Base-by-base conservation (phyloP, 2,888 invertebrate species). In the Parasteatoda lunata region DNA sequence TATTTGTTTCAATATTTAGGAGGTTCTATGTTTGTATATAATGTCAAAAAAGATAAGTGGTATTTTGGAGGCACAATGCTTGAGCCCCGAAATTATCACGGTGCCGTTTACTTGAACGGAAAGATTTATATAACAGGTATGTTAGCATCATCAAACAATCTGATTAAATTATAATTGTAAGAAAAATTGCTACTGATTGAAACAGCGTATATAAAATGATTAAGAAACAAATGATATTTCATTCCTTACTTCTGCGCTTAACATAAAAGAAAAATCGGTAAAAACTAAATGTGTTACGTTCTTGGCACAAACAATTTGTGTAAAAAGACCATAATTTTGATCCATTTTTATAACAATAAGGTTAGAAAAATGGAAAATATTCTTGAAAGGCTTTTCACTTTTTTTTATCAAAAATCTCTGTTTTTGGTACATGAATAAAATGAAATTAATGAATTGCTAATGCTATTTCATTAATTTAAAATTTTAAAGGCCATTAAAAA, bases 41-140 rank as follows among this genome's bases (percentile, higher is more conserved):
- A 87, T 68, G 66, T 81, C 6, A 71, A 79, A 47, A 82, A 83
- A 8, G 73, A 87, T 48, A 73, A 66, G 64, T 87, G 83, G 82
- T 75, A 68, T 51, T 87, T 87, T 76, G 78, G 66, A 13, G 87
- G 87, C 13, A 83, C 82, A 15, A 75, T 87, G 78, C 82, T 78
- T 51, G 87, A 87, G 30, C 83, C 87, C 11, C 72, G 87, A 6
- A 83, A 75, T 66, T 87, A 87, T 68, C 87, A 87, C 45, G 75
- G 82, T 5, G 78, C 78, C 6, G 75, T 59, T 59, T 87, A 78
- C 65, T 78, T 83, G 8, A 80, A 82, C 45, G 87, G 87, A 51
- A 77, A 83, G 66, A 65, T 87, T n/a, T 87, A 83, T 48, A 48
- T 87, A 1, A 70, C 59, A 49, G 87, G 87, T 87, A 71, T 45